Evolutionary conservation across 2,888 invertebrate species (phyloP), one percentile per base, ranked within the genome.

Genomic region (Ophraella communa): DNA sequence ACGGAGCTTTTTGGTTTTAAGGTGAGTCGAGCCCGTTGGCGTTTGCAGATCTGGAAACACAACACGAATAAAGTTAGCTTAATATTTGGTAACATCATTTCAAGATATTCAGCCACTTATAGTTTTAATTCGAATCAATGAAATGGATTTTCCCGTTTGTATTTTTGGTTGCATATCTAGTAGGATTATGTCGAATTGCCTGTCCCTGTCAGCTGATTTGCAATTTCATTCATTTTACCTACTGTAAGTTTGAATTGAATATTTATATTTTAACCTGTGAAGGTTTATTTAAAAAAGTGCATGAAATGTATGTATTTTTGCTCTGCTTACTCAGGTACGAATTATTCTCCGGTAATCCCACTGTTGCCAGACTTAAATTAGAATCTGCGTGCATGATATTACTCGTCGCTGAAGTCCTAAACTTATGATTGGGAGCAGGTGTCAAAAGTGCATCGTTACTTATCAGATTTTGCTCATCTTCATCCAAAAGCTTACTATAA

Each of bases 381-480:
- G 91, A 91, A 81, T 91, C 91, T 0, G 89, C 87, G 81, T 90
- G 91, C 84, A 91, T 84, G 82, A 88, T 86, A 70, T 79, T 78
- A 73, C 84, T 84, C 79, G 84, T 79, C 80, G 83, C 73, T 81
- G 85, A 70, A 74, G 85, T 79, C 71, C 74, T 69, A 17, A 76
- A 55, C 45, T 74, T 72, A 8, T 65, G 44, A 17, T 60, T 64
- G 14, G 65, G 64, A 30, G 76, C 69, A 42, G 74, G 72, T 5
- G 71, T 83, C n/a, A 79, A 62, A 3, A 85, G 84, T 17, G 84
- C 79, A 17, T 84, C 84, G 17, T 71, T 74, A 64, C 76, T 79
- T 27, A 64, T 68, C 65, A 73, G 72, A 54, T 70, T 74, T 58
- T 73, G 71, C 73, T 82, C 84, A 42, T 84, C 86, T 30, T 81